Conservation (phyloP, 2,797 vertebrate species). For the Acestrorhynchus altus region DNA sequence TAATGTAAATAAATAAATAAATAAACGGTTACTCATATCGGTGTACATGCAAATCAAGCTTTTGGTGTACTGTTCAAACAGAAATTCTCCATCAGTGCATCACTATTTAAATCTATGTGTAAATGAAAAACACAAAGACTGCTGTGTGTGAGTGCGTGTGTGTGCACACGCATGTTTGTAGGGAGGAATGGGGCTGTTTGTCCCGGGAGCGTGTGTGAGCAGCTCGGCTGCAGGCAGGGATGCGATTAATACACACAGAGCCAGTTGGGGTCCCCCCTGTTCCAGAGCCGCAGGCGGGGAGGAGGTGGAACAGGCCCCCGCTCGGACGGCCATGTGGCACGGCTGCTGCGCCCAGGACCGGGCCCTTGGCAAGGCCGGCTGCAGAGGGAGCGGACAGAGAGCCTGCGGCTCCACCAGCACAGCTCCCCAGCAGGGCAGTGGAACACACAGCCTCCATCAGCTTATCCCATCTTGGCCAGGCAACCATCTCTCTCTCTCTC, state of each 20-base stretch:
- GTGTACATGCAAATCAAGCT: too few relatives aligned
- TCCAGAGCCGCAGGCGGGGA: slow-evolving; percentile 74
- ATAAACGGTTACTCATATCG: background rate
- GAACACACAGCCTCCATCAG: slow-evolving; percentile 63
- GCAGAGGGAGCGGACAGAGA: slow-evolving; percentile 63
- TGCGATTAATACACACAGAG: slow-evolving; percentile 83
- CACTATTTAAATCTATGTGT: slow-evolving; percentile 30
- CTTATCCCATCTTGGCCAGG: slow-evolving; percentile 62
- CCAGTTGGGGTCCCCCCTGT: slow-evolving; percentile 77
- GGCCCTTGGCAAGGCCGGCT: slow-evolving; percentile 76
- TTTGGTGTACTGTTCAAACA: too few relatives aligned
- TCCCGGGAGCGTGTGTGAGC: slow-evolving; percentile 77
- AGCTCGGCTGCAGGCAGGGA: slow-evolving; percentile 84
- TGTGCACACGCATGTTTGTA: slow-evolving; percentile 49
- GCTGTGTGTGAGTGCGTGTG: slow-evolving; percentile 46
- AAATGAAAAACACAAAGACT: background rate
- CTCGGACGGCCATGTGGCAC: slow-evolving; percentile 76
- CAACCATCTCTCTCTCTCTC: slow-evolving; percentile 35
- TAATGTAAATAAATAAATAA: background rate
- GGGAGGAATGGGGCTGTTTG: slow-evolving; percentile 58
- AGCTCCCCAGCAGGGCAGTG: slow-evolving; percentile 73
- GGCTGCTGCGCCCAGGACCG: slow-evolving; percentile 73
- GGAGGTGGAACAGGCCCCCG: slow-evolving; percentile 69
- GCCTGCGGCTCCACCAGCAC: slow-evolving; percentile 77
- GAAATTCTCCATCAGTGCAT: background rate